Percentiles rank a stretch among this genome's conserved stretches.
Conservation (phyloP, 1,140 invertebrate species). For the Nephila pilipes region DNA sequence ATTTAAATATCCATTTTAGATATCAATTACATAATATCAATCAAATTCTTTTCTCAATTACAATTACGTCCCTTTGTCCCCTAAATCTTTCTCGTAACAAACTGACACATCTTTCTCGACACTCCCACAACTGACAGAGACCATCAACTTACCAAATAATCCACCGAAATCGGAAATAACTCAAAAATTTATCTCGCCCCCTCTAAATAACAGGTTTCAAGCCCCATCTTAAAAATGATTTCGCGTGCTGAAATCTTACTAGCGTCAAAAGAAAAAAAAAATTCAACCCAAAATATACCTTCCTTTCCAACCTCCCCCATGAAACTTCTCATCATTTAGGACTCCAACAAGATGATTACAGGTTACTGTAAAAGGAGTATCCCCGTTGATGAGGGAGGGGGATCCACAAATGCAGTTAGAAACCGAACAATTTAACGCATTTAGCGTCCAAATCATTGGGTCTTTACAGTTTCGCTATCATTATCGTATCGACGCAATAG, state of each 20-base stretch:
- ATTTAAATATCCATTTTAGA: no score
- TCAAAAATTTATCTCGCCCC: not conserved
- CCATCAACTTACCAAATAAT: not conserved
- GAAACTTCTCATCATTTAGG: not conserved
- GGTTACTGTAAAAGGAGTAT: constrained; percentile 52
- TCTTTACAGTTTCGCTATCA: constrained; percentile 64
- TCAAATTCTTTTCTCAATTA: no score
- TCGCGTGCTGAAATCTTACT: constrained; percentile 9
- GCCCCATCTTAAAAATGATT: not conserved
- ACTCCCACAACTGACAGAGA: not conserved
- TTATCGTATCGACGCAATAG: constrained; percentile 31
- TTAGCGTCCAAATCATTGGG: constrained; percentile 70
- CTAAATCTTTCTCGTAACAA: not conserved
- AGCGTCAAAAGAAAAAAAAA: not conserved
- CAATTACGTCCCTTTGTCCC: no score
- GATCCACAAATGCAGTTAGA: not conserved
- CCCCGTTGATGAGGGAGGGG: not conserved
- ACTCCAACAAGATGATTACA: constrained; percentile 62
- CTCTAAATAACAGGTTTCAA: constrained; percentile 53
- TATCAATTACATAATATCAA: no score
- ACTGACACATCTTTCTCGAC: not conserved
- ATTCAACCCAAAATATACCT: not conserved
- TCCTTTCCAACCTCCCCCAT: not conserved
- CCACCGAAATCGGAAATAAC: not conserved
- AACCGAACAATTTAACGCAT: constrained; percentile 66